phyloP scores from a whole-genome alignment of 2,797 vertebrate species.

The Sphaeramia orbicularis region DNA sequence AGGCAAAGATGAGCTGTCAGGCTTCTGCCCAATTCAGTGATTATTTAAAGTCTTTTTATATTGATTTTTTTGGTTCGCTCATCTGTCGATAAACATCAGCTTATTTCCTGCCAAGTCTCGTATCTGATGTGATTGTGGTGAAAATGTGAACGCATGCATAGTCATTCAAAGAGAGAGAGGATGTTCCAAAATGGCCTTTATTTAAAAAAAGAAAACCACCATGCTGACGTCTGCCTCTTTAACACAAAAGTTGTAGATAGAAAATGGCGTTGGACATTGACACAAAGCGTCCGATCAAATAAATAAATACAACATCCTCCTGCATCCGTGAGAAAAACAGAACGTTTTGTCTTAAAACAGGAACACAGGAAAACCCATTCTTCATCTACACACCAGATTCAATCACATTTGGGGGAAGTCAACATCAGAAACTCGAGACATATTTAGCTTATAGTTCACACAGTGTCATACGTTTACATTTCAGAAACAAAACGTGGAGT shows the following conservation, averaged over 20 bases:
- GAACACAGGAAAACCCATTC: slow-evolving; percentile 43
- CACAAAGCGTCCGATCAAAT: slow-evolving; percentile 63
- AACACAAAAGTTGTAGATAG: slow-evolving; percentile 72
- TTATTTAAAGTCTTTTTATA: no score
- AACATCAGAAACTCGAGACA: slow-evolving; percentile 27
- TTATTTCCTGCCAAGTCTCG: slow-evolving; percentile 3
- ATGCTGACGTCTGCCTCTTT: slow-evolving; percentile 68
- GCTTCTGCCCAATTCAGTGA: no score
- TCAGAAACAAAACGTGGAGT: slow-evolving; percentile 25
- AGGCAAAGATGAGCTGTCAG: no score
- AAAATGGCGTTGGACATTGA: slow-evolving; percentile 70
- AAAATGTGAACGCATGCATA: slow-evolving; percentile 25
- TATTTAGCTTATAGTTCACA: slow-evolving; percentile 19
- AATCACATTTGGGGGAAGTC: slow-evolving; percentile 15
- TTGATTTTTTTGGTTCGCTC: no score
- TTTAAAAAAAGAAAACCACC: slow-evolving; percentile 74
- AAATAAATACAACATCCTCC: slow-evolving; percentile 74
- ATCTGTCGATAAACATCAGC: no score
- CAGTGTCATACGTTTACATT: background rate
- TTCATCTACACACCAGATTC: slow-evolving; percentile 42
- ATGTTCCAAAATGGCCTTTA: slow-evolving; percentile 87
- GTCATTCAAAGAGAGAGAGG: slow-evolving; percentile 66
- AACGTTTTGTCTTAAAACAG: slow-evolving; percentile 37
- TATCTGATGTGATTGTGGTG: background rate
- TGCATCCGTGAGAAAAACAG: slow-evolving; percentile 30